These are phyloP conservation scores for Spatulosminthurus flaviceps DNA, from an alignment of 2,888 invertebrate genomes.

Conservation along the genomic window DNA sequence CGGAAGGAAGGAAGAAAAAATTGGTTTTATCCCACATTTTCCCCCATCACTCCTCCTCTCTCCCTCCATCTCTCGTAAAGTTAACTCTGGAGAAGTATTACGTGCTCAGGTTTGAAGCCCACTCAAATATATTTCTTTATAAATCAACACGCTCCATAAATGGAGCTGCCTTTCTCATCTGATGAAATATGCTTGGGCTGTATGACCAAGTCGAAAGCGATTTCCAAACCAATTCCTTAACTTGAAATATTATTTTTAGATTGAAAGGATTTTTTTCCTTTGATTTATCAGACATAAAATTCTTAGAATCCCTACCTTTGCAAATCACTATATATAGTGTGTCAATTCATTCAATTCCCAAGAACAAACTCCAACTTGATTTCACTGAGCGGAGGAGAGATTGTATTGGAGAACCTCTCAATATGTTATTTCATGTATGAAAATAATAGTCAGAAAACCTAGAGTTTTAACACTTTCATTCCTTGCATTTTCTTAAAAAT, in stretches of 20 bases:
- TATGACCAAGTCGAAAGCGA: not conserved
- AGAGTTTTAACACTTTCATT: too few species aligned
- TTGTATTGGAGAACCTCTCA: too few species aligned
- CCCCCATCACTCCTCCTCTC: not conserved
- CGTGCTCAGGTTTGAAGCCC: slow-evolving; percentile 3
- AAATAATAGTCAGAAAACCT: too few species aligned
- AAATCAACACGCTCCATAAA: slow-evolving; percentile 27
- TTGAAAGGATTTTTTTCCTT: too few species aligned
- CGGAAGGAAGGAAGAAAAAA: not conserved
- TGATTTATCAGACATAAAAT: too few species aligned
- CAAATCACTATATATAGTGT: too few species aligned
- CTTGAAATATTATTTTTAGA: too few species aligned
- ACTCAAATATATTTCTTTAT: slow-evolving; percentile 27
- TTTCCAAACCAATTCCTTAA: not conserved
- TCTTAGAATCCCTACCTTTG: too few species aligned
- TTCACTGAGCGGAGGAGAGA: too few species aligned
- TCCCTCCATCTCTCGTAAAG: not conserved
- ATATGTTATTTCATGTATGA: too few species aligned
- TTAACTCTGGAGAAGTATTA: slow-evolving; percentile 8
- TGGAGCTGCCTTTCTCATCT: not conserved
- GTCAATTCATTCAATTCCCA: not conserved
- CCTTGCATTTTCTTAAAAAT: too few species aligned
- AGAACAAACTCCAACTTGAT: not conserved
- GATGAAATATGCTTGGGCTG: not conserved
- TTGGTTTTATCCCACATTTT: not conserved